Percentiles rank a stretch among this genome's conserved stretches.
These are phyloP conservation scores for Geococcyx californianus DNA, from an alignment of 2,113 vertebrate genomes.

Conservation along the genomic window DNA sequence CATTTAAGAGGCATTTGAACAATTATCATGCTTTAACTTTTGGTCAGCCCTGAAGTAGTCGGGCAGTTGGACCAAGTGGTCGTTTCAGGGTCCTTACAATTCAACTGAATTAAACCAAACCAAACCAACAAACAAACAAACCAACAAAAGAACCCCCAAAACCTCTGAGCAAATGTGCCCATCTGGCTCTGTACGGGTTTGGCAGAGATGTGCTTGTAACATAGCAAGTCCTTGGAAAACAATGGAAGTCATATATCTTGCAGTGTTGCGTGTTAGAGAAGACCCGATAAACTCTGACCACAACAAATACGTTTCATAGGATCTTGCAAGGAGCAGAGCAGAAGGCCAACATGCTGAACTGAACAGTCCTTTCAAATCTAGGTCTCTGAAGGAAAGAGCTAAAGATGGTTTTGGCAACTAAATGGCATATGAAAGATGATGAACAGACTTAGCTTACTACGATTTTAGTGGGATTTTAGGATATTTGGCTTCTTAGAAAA, in stretches of 20 bases:
- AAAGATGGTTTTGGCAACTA: background rate
- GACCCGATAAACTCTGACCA: background rate
- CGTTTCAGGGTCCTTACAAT: background rate
- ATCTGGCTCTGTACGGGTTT: background rate
- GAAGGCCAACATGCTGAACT: background rate
- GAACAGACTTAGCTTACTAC: background rate
- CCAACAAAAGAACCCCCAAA: background rate
- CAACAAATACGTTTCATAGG: background rate
- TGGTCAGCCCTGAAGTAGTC: background rate
- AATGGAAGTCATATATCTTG: background rate
- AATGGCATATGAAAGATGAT: background rate
- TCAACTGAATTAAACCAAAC: background rate
- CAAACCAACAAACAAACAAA: background rate
- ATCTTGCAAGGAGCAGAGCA: background rate
- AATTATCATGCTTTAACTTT: background rate
- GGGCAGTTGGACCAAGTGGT: background rate
- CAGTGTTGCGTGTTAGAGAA: background rate
- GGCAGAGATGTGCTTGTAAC: background rate
- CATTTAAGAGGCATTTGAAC: background rate
- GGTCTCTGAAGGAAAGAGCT: background rate
- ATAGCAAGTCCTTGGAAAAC: background rate
- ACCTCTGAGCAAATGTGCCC: background rate
- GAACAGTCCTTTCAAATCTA: background rate
- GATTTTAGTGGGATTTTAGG: background rate
- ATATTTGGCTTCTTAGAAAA: background rate